Percentiles rank a stretch among this genome's conserved stretches.
Evolutionary conservation across 2,888 invertebrate species (phyloP).

Genomic region (Neoaliturus tenellus): DNA sequence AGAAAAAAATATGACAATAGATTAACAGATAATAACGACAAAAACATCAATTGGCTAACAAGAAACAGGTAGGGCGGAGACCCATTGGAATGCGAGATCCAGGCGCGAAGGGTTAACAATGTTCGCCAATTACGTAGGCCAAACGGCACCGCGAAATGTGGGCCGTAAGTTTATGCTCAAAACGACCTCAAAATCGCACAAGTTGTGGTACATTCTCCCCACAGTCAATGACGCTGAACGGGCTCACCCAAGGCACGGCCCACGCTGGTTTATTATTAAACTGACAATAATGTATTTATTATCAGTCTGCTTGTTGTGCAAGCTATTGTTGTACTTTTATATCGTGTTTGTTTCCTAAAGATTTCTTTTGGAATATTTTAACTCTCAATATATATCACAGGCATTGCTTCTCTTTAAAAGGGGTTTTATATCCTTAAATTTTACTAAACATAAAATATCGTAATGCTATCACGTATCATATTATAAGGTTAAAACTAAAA

Average conservation of each 20-base stretch:
- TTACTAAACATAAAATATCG: too few species aligned
- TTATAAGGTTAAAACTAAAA: too few species aligned
- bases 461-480: too few species aligned
- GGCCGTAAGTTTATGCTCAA: not conserved
- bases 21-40: too few species aligned
- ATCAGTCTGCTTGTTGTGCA: not conserved
- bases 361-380: too few species aligned
- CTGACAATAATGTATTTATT: not conserved
- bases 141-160: not conserved
- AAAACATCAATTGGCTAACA: too few species aligned
- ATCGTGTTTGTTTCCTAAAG: too few species aligned
- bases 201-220: conserved; percentile 7
- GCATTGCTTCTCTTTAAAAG: too few species aligned
- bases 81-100: not conserved
- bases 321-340: not conserved
- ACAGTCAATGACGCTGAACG: not conserved
- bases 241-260: not conserved
- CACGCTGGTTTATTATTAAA: not conserved
- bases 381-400: too few species aligned
- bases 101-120: not conserved
- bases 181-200: not conserved
- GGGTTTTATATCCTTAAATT: too few species aligned
- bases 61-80: not conserved
- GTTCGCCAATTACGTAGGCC: not conserved
- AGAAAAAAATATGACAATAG: too few species aligned